Evolutionary conservation across 2,888 invertebrate species (phyloP), one percentile per base, ranked within the genome.

Genomic region (Encarsia formosa): DNA sequence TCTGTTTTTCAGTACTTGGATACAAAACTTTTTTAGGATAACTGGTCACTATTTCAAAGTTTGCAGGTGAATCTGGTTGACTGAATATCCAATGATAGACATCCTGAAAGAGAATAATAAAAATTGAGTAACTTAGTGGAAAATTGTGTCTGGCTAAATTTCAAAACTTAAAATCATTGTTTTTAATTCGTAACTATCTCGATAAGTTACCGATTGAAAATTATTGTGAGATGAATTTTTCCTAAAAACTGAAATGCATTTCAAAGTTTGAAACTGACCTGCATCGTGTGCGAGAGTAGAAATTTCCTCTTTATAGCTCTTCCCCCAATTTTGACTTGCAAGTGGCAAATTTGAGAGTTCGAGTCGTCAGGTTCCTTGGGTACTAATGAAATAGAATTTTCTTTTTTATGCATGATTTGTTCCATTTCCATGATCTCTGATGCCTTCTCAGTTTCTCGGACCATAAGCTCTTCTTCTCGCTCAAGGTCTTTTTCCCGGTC

Each of bases 51-150:
- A 97, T 92, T 78, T 96, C 56, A 13, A 57, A 57, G 5, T 57
- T 53, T 16, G 42, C 37, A 20, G 2, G 97, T 13, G 96, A 87
- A 63, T 87, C 85, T 4, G 93, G 91, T 76, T 97, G 93, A 70
- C 95, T 94, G 77, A 96, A 95, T 60, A 97, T 90, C 77, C 89
- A 97, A 75, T 92, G 88, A 76, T 93, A 94, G 57, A 99, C 82
- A 70, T 90, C 88, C 94, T 97, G 78, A 26, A 82, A 80, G 38
- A 26, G 11, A 11, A 11, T 24, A 20, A 16, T 23, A 29, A 48
- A 37, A 9, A 4, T 41, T 23, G 24, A 16, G 35, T 29, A n/a
- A n/a, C 16, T 22, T 38, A n/a, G n/a, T n/a, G 34, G 22, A 19
- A 51, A 15, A 37, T 29, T 37, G 8, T 9, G 15, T n/a, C n/a